Evolutionary conservation across 2,113 vertebrate species (phyloP), one percentile per base, ranked within the genome.

Genomic region (Pseudopodoces humilis): DNA sequence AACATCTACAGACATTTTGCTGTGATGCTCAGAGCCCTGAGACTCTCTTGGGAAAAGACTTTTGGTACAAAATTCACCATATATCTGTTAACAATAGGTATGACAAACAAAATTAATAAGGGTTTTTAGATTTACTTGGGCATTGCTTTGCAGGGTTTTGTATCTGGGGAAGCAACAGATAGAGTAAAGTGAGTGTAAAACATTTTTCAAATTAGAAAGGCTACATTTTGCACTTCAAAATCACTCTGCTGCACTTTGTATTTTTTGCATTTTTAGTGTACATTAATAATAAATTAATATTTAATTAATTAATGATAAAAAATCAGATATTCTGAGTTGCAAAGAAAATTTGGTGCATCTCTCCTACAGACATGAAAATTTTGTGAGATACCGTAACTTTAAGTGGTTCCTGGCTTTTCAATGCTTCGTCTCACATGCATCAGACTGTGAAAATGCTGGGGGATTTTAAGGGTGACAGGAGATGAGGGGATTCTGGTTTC

Each of bases 331-430:
- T 77, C 63, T 83, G 50, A 86, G 43, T 60, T 93, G 67, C 14
- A 46, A 71, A 56, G 60, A 86, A 91, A 93, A 94, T 75, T 80
- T 83, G 43, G 80, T 24, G 11, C 16, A 33, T 44, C 11, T 63
- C 35, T 91, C 21, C 28, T 76, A 55, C 10, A 30, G 12, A 46
- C 47, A 56, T 56, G 52, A 88, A 74, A 67, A 5, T 67, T 56
- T 25, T 74, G 71, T 71, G 60, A 94, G n/a, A 25, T 47, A 83
- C 27, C 0, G 0, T 63, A 88, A 64, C 37, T 75, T 81, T 41
- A 71, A 89, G 79, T 78, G 55, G 91, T 94, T 88, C 79, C 60
- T 94, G 52, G 20, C 22, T 92, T 90, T 76, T 88, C 28, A 92
- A 52, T 86, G 90, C 71, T 93, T 93, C 82, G 19, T 49, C 50